Base-by-base conservation (phyloP, 2,797 vertebrate species). In the Sylvia borin region DNA sequence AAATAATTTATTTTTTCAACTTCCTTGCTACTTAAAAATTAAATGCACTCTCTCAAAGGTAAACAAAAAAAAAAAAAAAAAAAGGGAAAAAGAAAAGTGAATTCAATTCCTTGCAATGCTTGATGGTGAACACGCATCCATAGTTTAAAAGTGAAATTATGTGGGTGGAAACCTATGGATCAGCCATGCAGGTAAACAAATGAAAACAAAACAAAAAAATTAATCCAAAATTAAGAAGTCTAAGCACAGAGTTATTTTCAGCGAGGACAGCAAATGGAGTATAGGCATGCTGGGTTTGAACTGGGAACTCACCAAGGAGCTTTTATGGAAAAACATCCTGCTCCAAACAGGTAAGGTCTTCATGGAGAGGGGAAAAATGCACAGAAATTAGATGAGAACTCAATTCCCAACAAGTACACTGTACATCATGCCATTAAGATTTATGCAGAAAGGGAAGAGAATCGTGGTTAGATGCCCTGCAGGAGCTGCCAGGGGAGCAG, bases 251-350 rank as follows among this genome's bases (percentile, higher is more conserved):
- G 78, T 92, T 90, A 96, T 71, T 95, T 95, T 95, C 89, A 93
- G 93, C 95, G 24, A 98, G 96, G 91, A 98, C 92, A 97, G 96
- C 96, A 97, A 95, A 98, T 96, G 96, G 97, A 96, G 97, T 95
- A 94, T 38, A 98, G 98, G 98, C 99, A 99, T 99, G 99, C 99
- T 98, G 98, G 97, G 98, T 98, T 96, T 95, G 97, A 98, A 98
- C 89, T 92, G 97, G 97, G 98, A 98, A 99, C 99, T 99, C 99
- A 99, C 99, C 99, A 99, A 97, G 99, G 99, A 99, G 99, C 99
- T 99, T 99, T 99, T 98, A 99, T 99, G 98, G 99, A 99, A 99
- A 99, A 99, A 99, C 99, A 99, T 98, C 99, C 99, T 98, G 99
- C 99, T 99, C 99, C 99, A 99, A 99, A 99, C 98, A 99, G 99